These are phyloP conservation scores for Dicaeum eximium DNA, from an alignment of 2,113 vertebrate genomes.

Conservation along the genomic window DNA sequence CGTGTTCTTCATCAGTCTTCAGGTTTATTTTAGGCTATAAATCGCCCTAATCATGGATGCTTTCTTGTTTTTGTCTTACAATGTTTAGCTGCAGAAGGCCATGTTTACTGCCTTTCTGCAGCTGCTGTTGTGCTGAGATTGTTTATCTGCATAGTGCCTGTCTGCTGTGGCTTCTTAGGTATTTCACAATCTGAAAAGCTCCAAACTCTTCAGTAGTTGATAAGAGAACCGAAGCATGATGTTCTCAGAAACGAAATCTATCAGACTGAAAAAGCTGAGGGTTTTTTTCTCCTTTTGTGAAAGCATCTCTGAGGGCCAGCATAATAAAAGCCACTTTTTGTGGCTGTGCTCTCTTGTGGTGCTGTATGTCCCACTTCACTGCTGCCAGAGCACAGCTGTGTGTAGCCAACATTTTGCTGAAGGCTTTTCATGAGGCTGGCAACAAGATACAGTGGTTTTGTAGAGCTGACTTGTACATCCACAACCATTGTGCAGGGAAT, in stretches of 20 bases:
- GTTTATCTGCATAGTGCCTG: slow-evolving; percentile 56
- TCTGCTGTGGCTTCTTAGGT: slow-evolving; percentile 41
- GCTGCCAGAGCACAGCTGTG: neutral
- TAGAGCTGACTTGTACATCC: neutral
- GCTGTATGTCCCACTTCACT: neutral
- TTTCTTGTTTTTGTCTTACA: slow-evolving; percentile 49
- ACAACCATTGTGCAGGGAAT: neutral
- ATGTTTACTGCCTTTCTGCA: slow-evolving; percentile 58
- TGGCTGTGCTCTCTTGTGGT: neutral
- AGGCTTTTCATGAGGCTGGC: neutral
- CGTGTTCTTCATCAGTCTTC: slow-evolving; percentile 28
- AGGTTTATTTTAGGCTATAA: slow-evolving; percentile 59
- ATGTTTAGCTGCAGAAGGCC: slow-evolving; percentile 59
- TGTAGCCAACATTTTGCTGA: neutral
- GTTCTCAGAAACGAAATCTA: slow-evolving; percentile 29
- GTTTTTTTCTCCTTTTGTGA: neutral
- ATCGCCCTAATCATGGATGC: neutral
- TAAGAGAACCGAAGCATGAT: slow-evolving; percentile 3
- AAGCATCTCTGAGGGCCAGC: neutral
- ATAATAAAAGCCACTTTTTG: neutral
- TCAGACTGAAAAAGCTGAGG: neutral
- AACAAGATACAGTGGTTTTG: neutral
- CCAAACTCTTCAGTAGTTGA: neutral
- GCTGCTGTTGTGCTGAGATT: slow-evolving; percentile 55
- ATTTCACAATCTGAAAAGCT: slow-evolving; percentile 62